Base-by-base conservation (phyloP, 2,113 vertebrate genomes). In the Trachemys scripta region DNA sequence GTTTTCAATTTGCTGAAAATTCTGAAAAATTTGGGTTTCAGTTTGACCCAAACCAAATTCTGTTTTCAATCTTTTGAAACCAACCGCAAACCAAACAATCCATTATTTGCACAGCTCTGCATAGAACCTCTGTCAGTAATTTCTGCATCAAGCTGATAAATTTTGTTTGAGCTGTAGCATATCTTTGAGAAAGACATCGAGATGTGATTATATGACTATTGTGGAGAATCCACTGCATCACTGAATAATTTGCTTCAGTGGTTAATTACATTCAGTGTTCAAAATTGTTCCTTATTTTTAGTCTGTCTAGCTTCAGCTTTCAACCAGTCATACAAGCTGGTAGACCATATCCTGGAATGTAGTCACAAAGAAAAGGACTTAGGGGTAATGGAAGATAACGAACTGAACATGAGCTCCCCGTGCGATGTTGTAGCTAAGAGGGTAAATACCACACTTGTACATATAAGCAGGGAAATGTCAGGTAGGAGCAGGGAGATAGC, bases 271-370 rank as follows among this genome's bases (percentile, higher is more conserved):
- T 82, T 79, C 62, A 54, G 47, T 75, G 50, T 50, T 8, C 10
- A 53, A 29, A 45, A 19, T 65, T 85, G 6, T 42, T 8, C 81
- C 8, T 29, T 49, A 54, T 14, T 89, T 79, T 9, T 92, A 27
- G 10, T 35, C 84, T 92, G 62, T 82, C 8, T 56, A 53, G 25
- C 7, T 92, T 87, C 25, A 75, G 4, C 42, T 93, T 94, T 88
- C 45, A 89, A 1, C 4, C 12, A 42, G 69, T 72, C n/a, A 38
- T 72, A 14, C 29, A 72, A 49, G 3, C 85, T 42, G 9, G 87
- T 25, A 69, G 3, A 31, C 0, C 1, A 51, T 11, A 93, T 38
- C 69, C 7, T 72, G 85, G 8, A 80, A 4, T 6, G 29, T 13
- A 62, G 49, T 45, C 10, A 53, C 10, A 78, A 31, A 3, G n/a